Percentiles rank a stretch among this genome's conserved stretches.
Conservation (phyloP, 2,113 vertebrate genomes). For the Sclerurus mexicanus region DNA sequence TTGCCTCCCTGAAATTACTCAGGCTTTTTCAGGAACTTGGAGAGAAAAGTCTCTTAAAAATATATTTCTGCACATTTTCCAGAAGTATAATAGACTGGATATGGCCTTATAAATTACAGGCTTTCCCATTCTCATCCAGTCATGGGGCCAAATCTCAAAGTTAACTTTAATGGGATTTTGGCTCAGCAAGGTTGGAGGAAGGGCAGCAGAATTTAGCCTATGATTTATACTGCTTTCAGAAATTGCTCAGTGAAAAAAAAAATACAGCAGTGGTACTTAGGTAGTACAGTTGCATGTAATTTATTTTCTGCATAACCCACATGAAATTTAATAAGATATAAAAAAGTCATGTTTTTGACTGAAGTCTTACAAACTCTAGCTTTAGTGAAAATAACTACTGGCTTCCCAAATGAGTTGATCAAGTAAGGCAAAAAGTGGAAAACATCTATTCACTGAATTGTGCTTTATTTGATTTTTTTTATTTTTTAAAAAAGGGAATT, state of each 20-base stretch:
- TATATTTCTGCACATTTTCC: conserved; percentile 56
- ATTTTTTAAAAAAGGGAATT: neutral
- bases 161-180: conserved; percentile 69
- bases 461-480: neutral
- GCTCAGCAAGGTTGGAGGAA: conserved; percentile 50
- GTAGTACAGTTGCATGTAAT: conserved; percentile 49
- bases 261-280: conserved; percentile 37
- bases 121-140: conserved; percentile 61
- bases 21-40: conserved; percentile 50
- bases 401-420: neutral
- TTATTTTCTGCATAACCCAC: conserved; percentile 67
- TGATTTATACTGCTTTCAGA: conserved; percentile 62
- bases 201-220: conserved; percentile 56
- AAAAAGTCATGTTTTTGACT: conserved; percentile 65
- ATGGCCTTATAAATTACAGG: conserved; percentile 69
- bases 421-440: neutral
- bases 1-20: conserved; percentile 45
- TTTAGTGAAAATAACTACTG: conserved; percentile 30
- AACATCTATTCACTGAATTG: neutral
- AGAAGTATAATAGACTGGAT: conserved; percentile 54
- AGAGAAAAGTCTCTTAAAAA: conserved; percentile 61
- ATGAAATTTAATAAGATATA: conserved; percentile 71
- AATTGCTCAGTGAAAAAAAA: conserved; percentile 48
- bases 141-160: conserved; percentile 60
- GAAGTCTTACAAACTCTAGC: conserved; percentile 43